Base-by-base conservation (phyloP, 2,888 invertebrate genomes). In the Hanleya hanleyi region DNA sequence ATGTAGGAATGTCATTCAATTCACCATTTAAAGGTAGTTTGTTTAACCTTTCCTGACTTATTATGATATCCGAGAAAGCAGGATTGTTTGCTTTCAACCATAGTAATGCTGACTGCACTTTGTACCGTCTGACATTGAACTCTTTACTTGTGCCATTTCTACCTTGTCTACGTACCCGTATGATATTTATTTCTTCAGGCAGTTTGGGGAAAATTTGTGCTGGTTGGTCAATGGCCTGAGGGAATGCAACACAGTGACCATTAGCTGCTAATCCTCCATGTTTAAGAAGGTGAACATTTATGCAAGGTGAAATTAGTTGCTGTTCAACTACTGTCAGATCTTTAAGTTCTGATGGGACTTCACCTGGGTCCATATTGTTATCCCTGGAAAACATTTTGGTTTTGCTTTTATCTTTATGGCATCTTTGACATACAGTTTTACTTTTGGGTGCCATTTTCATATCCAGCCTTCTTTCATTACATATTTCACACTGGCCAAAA, bases 371-470 rank as follows among this genome's bases (percentile, higher is more conserved):
- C 66, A 79, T 77, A 36, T 73, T 76, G 64, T 79, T 79, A 57
- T 73, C 66, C 37, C 35, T 2, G 2, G 75, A 79, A 69, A 77
- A 79, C 69, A 76, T 70, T 74, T 74, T 74, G 22, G 69, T 67
- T 36, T 41, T 62, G 38, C 69, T 38, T 67, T 66, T 74, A 26
- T 76, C 76, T 41, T 1, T 50, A 35, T 18, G 15, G 35, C 73
- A 73, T n/a, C 70, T 36, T 37, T 36, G 51, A 41, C 76, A 76
- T 9, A 57, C 67, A 35, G 33, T n/a, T 26, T 61, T 61, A 38
- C 12, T 18, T 35, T 66, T 22, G 4, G 5, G 29, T n/a, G n/a
- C n/a, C n/a, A n/a, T n/a, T n/a, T n/a, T n/a, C n/a, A n/a, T n/a
- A n/a, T n/a, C n/a, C n/a, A n/a, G n/a, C n/a, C n/a, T n/a, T n/a